phyloP scores from a whole-genome alignment of 1,140 invertebrate genomes.

The Lanistes nyassanus region DNA sequence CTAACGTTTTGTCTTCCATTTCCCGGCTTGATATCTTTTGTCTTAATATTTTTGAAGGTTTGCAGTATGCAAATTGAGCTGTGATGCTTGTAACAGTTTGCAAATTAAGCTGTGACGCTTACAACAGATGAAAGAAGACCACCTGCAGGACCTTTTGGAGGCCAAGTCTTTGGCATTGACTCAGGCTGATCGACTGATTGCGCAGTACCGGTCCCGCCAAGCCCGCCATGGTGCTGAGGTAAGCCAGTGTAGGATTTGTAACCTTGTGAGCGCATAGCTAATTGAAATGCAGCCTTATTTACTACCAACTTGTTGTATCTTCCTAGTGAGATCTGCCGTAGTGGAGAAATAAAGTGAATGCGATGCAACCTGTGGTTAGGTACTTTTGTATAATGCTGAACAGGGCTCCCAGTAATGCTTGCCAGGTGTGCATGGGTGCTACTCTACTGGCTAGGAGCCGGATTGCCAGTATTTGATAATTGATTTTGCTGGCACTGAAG shows the following conservation, averaged over 20 bases:
- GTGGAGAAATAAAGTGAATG: too few species aligned
- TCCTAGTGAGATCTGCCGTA: too few species aligned
- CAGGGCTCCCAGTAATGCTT: too few species aligned
- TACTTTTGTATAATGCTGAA: too few species aligned
- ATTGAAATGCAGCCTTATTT: too few species aligned
- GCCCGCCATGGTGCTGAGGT: conserved; percentile 65
- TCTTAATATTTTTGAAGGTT: background rate
- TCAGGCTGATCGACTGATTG: conserved; percentile 63
- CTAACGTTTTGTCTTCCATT: background rate
- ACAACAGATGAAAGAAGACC: conserved; percentile 63
- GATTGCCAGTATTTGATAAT: too few species aligned
- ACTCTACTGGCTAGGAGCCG: too few species aligned
- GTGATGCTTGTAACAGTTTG: conserved; percentile 12
- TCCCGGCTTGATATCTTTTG: background rate
- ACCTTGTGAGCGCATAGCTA: conserved; percentile 5
- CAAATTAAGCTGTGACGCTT: conserved; percentile 3
- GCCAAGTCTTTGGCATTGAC: conserved; percentile 62
- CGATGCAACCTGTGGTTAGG: too few species aligned
- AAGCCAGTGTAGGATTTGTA: background rate
- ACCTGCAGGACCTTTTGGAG: conserved; percentile 65
- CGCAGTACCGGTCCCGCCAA: conserved; percentile 59
- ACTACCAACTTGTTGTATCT: too few species aligned
- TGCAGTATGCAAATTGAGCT: background rate
- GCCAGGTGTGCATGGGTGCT: too few species aligned
- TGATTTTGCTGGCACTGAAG: too few species aligned